Evolutionary conservation across 2,888 invertebrate species (phyloP).

Genomic region (Tachina grossa): DNA sequence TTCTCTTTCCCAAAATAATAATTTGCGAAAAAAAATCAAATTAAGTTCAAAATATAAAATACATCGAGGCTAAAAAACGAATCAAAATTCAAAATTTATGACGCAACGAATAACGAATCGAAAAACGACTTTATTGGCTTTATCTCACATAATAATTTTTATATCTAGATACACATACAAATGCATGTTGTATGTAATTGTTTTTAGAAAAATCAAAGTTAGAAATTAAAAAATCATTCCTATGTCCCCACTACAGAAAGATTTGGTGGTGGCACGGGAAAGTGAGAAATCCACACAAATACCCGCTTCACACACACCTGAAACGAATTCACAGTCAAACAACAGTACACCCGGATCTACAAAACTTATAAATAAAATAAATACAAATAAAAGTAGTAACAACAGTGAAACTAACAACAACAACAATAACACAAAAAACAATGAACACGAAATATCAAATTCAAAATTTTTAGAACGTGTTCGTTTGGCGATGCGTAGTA

Average conservation of each 20-base stretch:
- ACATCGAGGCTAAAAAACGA: constrained; percentile 25
- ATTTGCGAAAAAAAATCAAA: constrained; percentile 1
- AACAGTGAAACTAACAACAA: constrained; percentile 40
- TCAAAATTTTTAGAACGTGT: constrained; percentile 78
- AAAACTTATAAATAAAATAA: constrained; percentile 45
- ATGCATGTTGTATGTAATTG: background rate
- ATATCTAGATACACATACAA: background rate
- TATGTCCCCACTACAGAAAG: constrained; percentile 66
- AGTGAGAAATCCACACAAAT: constrained; percentile 31
- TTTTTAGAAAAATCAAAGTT: constrained; percentile 26
- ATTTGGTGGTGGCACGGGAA: constrained; percentile 65
- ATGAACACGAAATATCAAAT: constrained; percentile 61
- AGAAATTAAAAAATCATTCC: constrained; percentile 27
- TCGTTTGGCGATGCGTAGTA: constrained; percentile 76
- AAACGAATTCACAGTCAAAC: constrained; percentile 48
- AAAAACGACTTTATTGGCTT: constrained; percentile 55
- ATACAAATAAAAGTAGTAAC: constrained; percentile 26
- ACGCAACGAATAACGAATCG: constrained; percentile 57
- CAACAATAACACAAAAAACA: constrained; percentile 58
- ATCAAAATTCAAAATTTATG: constrained; percentile 61
- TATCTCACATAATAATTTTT: constrained; percentile 37
- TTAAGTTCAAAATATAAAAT: constrained; percentile 13
- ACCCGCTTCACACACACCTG: constrained; percentile 36
- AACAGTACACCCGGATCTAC: constrained; percentile 44
- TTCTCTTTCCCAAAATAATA: background rate